Base-by-base conservation (phyloP, 2,113 vertebrate species). In the Elephantulus edwardii region DNA sequence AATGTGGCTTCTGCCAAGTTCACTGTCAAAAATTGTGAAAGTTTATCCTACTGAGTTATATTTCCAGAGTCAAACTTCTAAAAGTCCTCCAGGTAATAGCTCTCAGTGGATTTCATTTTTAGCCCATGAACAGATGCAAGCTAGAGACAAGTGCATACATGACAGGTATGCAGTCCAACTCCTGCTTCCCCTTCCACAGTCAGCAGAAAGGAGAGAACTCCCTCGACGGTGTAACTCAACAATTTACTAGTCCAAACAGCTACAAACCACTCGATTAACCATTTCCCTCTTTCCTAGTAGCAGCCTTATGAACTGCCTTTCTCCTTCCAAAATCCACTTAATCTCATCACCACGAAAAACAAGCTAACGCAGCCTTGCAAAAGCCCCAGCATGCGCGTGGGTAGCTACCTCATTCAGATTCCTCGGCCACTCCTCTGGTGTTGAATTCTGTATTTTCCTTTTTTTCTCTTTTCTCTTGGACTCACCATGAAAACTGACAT, bases 61-160 rank as follows among this genome's bases (percentile, higher is more conserved):
- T 66, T 86, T 96, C 91, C 70, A 95, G n/a, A n/a, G 68, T 72
- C 91, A 97, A 97, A 95, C 71, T 68, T 93, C 90, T 79, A 52
- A 89, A 95, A 96, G 91, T 97, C 95, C 95, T 97, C 28, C 33
- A 97, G 97, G 96, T 97, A 97, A 97, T 84, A 96, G 93, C 84
- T 97, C 94, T 83, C 94, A 97, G 94, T 80, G 95, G 94, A 96
- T 96, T 96, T 97, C 95, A 94, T 91, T 94, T 96, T 94, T 88
- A 88, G 88, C 72, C 94, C 38, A 0, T 78, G 58, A 97, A 91
- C 93, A 97, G 93, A 97, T 78, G 88, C 89, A 93, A 89, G 77
- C 93, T 42, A 0, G 85, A 94, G 94, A 96, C 97, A 98, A 97
- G 97, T 96, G 95, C 79, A 68, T 95, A 97, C 97, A 97, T 8